Conservation (phyloP, 2,113 vertebrate genomes). For the Brachirus orientalis region DNA sequence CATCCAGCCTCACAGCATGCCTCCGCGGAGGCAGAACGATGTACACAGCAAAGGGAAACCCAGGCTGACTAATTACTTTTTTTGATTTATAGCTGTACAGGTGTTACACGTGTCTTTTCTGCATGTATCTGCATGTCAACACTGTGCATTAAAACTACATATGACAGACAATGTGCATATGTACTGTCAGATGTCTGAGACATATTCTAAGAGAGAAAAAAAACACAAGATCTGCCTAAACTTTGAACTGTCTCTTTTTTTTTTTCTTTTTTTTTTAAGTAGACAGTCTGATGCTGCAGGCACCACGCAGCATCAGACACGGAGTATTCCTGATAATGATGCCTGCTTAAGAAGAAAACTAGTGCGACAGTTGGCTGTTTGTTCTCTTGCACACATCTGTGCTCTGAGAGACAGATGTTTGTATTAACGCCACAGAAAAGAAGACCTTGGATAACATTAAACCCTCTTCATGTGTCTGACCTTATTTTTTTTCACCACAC, state of each 20-base stretch:
- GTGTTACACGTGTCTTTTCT: constrained; percentile 17
- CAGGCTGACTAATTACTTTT: constrained; percentile 60
- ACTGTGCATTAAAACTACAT: constrained; percentile 6
- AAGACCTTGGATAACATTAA: constrained; percentile 11
- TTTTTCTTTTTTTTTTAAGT: background rate
- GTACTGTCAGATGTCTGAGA: too few relatives aligned
- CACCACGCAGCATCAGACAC: constrained; percentile 36
- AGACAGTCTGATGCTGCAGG: constrained; percentile 19
- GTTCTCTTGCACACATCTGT: constrained; percentile 39
- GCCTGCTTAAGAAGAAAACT: constrained; percentile 20
- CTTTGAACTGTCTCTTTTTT: constrained; percentile 42
- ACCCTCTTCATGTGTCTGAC: background rate
- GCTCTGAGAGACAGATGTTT: constrained; percentile 56
- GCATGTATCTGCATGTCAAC: constrained; percentile 35
- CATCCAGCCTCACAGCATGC: constrained; percentile 66
- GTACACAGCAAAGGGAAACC: constrained; percentile 44
- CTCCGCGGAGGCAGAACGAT: constrained; percentile 43
- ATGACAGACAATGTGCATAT: too few relatives aligned
- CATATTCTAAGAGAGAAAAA: constrained; percentile 5
- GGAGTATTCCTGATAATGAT: constrained; percentile 58
- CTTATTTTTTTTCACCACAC: background rate
- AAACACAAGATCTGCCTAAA: constrained; percentile 34
- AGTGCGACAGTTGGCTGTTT: constrained; percentile 1
- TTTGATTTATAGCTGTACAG: constrained; percentile 65
- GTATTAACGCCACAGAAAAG: constrained; percentile 24